Evolutionary conservation across 2,797 vertebrate species (phyloP).

Genomic region (Takifugu ocellatus): DNA sequence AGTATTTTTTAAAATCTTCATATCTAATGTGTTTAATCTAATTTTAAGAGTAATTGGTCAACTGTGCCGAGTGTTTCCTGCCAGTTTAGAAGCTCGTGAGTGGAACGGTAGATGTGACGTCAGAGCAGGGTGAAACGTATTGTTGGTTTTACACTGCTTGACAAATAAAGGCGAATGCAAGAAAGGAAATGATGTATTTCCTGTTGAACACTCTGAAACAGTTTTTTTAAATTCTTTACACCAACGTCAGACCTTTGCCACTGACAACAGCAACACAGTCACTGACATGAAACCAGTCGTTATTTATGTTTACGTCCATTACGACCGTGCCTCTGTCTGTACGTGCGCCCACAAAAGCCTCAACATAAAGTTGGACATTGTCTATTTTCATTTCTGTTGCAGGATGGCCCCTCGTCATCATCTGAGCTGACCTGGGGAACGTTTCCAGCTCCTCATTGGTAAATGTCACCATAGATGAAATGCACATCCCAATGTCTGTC

Average conservation of each 20-base stretch:
- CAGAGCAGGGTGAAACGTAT: rapidly evolving
- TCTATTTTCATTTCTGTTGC: conserved; percentile 16
- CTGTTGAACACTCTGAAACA: background rate
- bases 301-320: too few species aligned
- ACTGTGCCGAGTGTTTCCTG: conserved; percentile 9
- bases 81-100: background rate
- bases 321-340: too few species aligned
- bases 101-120: background rate
- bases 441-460: conserved; percentile 1
- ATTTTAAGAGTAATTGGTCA: too few species aligned
- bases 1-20: background rate
- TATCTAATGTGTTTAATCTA: background rate
- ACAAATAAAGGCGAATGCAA: background rate
- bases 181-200: conserved; percentile 45
- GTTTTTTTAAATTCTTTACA: background rate
- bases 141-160: background rate
- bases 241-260: conserved; percentile 1
- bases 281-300: background rate
- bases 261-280: background rate
- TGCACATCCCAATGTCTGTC: conserved; percentile 2
- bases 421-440: conserved; percentile 39
- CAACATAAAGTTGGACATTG: background rate
- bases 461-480: background rate
- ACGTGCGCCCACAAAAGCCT: too few species aligned
- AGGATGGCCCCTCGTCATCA: conserved; percentile 11